Base-by-base conservation (phyloP, 2,888 invertebrate genomes). In the Drosophila multiciliata region DNA sequence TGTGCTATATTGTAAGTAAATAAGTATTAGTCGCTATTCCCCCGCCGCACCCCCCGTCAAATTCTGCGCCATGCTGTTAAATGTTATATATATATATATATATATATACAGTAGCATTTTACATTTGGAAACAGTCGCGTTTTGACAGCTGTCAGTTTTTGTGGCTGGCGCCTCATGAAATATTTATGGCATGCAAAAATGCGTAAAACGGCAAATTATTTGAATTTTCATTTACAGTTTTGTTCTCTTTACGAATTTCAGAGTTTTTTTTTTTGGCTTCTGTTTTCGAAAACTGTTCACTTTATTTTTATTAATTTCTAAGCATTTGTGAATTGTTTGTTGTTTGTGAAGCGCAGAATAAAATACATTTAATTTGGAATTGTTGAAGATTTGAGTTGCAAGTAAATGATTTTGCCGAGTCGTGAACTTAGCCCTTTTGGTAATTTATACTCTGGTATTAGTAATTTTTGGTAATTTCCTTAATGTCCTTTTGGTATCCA, bases 381-480 rank as follows among this genome's bases (percentile, higher is more conserved):
- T 5, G 15, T 32, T 23, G 2, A 15, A 32, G 17, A 38, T 54
- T 61, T 61, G 40, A 6, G 23, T 3, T 23, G 33, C 26, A 62
- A n/a, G 12, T 38, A 20, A 49, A 26, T n/a, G 26, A 55, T 55
- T 55, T 45, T 4, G 7, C 20, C 42, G 58, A 1, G 9, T 12
- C 52, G 49, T 59, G n/a, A 59, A 35, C 53, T 42, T n/a, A 45
- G 4, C 42, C n/a, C 42, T 36, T 33, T 60, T 48, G 45, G 83
- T 86, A 83, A 83, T 87, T 77, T 85, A 89, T 82, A 79, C 82
- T 66, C 52, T 49, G 61, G 50, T 53, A 62, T 60, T 70, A 73
- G 68, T 81, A 68, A 89, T 91, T 90, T 80, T 90, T 77, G 75
- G 90, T 90, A 84, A 90, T 90, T 90, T 90, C 89, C 89, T 90